Evolutionary conservation across 2,888 invertebrate species (phyloP), one percentile per base, ranked within the genome.

Genomic region (Melanophora roralis): DNA sequence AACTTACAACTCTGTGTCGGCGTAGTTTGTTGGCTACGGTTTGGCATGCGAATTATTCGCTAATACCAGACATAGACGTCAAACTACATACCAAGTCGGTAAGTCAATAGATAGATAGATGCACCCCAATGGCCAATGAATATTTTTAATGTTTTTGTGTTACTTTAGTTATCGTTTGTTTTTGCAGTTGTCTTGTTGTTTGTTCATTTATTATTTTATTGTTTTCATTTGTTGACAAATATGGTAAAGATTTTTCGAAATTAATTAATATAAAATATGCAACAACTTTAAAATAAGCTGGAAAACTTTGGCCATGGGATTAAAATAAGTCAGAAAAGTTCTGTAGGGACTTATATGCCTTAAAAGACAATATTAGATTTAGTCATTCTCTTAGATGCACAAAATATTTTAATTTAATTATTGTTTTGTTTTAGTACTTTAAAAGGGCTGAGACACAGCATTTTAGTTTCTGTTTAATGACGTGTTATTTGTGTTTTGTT

Each of bases 1-100:
- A 87, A 85, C 83, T 86, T 85, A 82, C 75, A 85, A 87, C 86
- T 87, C 87, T 85, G 86, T 86, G 88, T 86, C 85, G 85, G 85
- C 86, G 86, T 84, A 84, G 85, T 84, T 85, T 83, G 82, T 80
- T 84, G 84, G 84, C 84, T 83, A 84, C 85, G 85, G 84, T 82
- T 85, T 81, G 86, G 85, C 84, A 87, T 87, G 84, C 83, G 85
- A 87, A 85, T 84, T 87, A 87, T 87, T 84, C 82, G 84, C 84
- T 79, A 79, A 79, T 81, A 79, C 78, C 75, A 73, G 79, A 78
- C 71, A 81, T 55, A 78, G 43, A 62, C 65, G 65, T 51, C 72
- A 51, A 43, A 72, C 62, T 62, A n/a, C n/a, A n/a, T n/a, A n/a
- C n/a, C n/a, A n/a, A 57, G n/a, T 11, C 27, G 43, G 6, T 57